phyloP scores from a whole-genome alignment of 2,113 vertebrate genomes.

The Carassius carassius region DNA sequence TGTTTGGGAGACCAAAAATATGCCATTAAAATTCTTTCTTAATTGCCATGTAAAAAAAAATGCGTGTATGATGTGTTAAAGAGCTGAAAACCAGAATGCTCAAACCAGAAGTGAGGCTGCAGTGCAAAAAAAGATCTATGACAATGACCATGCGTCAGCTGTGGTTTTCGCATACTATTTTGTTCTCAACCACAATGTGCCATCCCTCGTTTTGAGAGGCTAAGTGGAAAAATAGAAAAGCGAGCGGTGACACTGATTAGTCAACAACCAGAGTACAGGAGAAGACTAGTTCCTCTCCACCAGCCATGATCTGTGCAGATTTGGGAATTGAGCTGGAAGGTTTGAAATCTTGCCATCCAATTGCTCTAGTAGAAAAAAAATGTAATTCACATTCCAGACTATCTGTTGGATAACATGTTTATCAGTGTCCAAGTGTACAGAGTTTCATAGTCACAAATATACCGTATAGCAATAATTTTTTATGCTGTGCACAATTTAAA shows the following conservation, averaged over 20 bases:
- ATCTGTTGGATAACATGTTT: not conserved
- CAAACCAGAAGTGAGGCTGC: not conserved
- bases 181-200: not conserved
- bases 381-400: constrained; percentile 12
- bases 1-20: constrained; percentile 19
- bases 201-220: not conserved
- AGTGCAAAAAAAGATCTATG: constrained; percentile 4
- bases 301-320: constrained; percentile 1
- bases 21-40: constrained; percentile 24
- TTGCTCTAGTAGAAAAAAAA: not conserved
- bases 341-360: constrained; percentile 32
- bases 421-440: not conserved
- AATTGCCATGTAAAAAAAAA: constrained; percentile 12
- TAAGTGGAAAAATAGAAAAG: not conserved
- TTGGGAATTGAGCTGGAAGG: constrained; percentile 31
- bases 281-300: constrained; percentile 5
- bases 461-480: not conserved
- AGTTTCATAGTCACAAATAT: constrained; percentile 15
- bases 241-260: not conserved
- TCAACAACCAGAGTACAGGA: not conserved
- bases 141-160: not conserved
- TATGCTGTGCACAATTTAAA: not conserved
- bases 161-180: not conserved
- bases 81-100: constrained; percentile 26
- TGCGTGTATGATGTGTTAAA: constrained; percentile 25